phyloP scores from a whole-genome alignment of 2,888 invertebrate genomes.

The Cryptophagus acutangulus region DNA sequence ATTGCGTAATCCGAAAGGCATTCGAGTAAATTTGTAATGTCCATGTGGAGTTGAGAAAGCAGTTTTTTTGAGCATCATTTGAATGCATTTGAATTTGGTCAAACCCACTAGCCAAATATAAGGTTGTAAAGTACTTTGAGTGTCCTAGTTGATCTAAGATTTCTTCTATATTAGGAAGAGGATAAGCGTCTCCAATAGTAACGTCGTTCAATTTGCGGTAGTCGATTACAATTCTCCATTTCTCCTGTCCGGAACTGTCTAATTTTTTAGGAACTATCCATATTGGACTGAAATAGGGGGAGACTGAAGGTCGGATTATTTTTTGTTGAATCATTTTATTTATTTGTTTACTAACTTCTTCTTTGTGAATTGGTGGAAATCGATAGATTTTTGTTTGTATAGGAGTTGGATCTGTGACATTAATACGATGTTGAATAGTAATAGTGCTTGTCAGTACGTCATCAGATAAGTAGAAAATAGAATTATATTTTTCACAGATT shows the following conservation, averaged over 20 bases:
- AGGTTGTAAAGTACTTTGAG: constrained; percentile 23
- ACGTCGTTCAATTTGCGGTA: constrained; percentile 15
- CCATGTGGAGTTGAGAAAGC: constrained; percentile 36
- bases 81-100: constrained; percentile 35
- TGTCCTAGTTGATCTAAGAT: constrained; percentile 13
- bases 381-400: too few relatives aligned
- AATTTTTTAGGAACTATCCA: constrained; percentile 29
- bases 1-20: too few relatives aligned
- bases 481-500: too few relatives aligned
- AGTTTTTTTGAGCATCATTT: constrained; percentile 33
- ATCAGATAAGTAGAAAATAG: constrained; percentile 38
- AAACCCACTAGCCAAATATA: constrained; percentile 35
- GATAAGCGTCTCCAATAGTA: constrained; percentile 2
- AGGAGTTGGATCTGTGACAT: too few relatives aligned
- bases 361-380: too few relatives aligned
- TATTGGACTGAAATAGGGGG: too few relatives aligned
- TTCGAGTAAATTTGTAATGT: constrained; percentile 37
- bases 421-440: too few relatives aligned
- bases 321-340: too few relatives aligned
- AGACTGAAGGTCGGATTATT: too few relatives aligned
- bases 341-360: too few relatives aligned
- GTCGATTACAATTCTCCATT: constrained; percentile 15
- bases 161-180: constrained; percentile 11
- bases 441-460: too few relatives aligned
- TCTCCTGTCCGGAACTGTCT: constrained; percentile 12